Conservation (phyloP, 2,797 vertebrate genomes). For the Chelon auratus region DNA sequence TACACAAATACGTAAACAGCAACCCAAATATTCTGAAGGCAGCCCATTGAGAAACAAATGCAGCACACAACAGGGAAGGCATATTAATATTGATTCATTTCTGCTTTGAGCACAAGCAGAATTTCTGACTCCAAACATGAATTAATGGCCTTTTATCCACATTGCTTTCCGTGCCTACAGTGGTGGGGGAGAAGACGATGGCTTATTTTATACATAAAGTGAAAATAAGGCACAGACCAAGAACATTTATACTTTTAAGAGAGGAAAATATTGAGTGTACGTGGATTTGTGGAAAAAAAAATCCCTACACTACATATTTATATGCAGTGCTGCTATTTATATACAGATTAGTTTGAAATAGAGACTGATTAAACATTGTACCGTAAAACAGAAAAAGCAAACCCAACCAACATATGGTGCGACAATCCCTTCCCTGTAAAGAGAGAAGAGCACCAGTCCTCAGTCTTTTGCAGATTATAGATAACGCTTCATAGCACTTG, state of each 20-base stretch:
- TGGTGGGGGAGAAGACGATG: neutral
- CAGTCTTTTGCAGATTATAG: too few relatives aligned
- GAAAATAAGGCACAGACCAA: neutral
- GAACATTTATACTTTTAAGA: neutral
- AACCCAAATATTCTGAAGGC: constrained; percentile 28
- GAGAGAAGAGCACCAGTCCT: too few relatives aligned
- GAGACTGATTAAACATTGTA: too few relatives aligned
- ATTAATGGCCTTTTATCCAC: constrained; percentile 34
- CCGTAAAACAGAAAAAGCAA: too few relatives aligned
- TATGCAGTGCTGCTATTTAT: too few relatives aligned
- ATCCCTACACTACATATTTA: too few relatives aligned
- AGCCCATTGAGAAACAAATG: constrained; percentile 15
- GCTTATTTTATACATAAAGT: constrained; percentile 9
- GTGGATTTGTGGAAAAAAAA: too few relatives aligned
- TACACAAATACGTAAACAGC: constrained; percentile 42
- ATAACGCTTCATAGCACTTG: too few relatives aligned
- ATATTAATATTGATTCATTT: constrained; percentile 56
- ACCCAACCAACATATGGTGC: too few relatives aligned
- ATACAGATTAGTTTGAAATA: too few relatives aligned
- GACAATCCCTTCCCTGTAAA: too few relatives aligned
- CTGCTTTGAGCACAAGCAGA: constrained; percentile 17
- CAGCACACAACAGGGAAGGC: neutral
- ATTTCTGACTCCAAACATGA: constrained; percentile 36
- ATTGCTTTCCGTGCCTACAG: constrained; percentile 3
- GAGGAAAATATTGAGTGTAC: neutral